phyloP scores from a whole-genome alignment of 2,113 vertebrate genomes.

The Ammodytes dubius region DNA sequence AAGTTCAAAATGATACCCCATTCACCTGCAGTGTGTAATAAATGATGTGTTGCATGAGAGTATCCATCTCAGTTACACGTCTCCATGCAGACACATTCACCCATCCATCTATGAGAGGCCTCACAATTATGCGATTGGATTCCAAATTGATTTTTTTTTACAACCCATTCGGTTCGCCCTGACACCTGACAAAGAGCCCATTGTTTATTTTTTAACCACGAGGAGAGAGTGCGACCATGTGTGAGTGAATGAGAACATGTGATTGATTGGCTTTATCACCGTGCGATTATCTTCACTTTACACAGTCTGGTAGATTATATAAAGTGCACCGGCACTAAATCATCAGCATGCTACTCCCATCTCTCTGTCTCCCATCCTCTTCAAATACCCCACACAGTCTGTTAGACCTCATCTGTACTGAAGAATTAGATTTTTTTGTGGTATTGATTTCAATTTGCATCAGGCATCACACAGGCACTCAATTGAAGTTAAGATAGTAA shows the following conservation, averaged over 20 bases:
- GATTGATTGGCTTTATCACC: slow-evolving; percentile 54
- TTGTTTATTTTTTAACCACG: slow-evolving; percentile 63
- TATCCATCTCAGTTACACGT: not conserved
- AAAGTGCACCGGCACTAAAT: slow-evolving; percentile 49
- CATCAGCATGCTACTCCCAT: slow-evolving; percentile 43
- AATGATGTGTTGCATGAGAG: not conserved
- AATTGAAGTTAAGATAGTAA: not conserved
- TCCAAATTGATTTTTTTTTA: slow-evolving; percentile 66
- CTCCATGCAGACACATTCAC: slow-evolving; percentile 12
- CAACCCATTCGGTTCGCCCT: slow-evolving; percentile 28
- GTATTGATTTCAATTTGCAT: slow-evolving; percentile 37
- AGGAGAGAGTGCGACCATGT: slow-evolving; percentile 28
- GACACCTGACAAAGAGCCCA: slow-evolving; percentile 53
- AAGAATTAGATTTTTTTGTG: slow-evolving; percentile 12
- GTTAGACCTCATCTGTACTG: slow-evolving; percentile 15
- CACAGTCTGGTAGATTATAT: slow-evolving; percentile 31
- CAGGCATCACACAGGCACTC: slow-evolving; percentile 20
- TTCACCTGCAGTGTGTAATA: too few species aligned
- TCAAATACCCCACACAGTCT: slow-evolving; percentile 43
- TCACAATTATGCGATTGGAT: slow-evolving; percentile 32
- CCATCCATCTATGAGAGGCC: slow-evolving; percentile 10
- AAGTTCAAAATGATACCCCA: too few species aligned
- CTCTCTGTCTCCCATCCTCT: slow-evolving; percentile 16
- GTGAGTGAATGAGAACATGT: not conserved
- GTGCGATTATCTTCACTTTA: slow-evolving; percentile 55